Conservation (phyloP, 2,888 invertebrate genomes). For the Stenoptilia bipunctidactyla region DNA sequence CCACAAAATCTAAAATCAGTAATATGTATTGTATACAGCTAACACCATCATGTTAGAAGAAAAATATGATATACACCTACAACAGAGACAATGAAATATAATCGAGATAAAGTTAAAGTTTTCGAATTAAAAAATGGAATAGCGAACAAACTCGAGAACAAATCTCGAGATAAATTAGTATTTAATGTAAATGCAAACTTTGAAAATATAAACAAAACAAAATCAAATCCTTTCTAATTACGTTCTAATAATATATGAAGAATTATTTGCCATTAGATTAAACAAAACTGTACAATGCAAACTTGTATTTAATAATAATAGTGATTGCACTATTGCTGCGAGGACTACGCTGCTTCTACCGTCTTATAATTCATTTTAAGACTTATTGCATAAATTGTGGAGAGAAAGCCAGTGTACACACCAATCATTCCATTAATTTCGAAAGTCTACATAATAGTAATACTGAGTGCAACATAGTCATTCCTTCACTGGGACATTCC, state of each 20-base stretch:
- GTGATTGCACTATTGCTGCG: slow-evolving; percentile 70
- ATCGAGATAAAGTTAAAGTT: slow-evolving; percentile 10
- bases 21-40: slow-evolving; percentile 17
- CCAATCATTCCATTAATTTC: slow-evolving; percentile 45
- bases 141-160: not conserved
- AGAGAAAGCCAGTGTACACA: slow-evolving; percentile 30
- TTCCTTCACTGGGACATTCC: slow-evolving; percentile 48
- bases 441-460: slow-evolving; percentile 53
- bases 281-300: slow-evolving; percentile 69
- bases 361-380: slow-evolving; percentile 32
- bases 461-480: slow-evolving; percentile 60
- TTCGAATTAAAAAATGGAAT: not conserved
- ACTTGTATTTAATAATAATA: slow-evolving; percentile 52
- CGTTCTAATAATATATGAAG: slow-evolving; percentile 54
- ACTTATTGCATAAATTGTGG: slow-evolving; percentile 24
- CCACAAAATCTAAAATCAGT: slow-evolving; percentile 36
- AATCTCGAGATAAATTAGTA: slow-evolving; percentile 8
- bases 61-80: slow-evolving; percentile 5
- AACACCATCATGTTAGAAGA: not conserved
- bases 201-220: slow-evolving; percentile 53
- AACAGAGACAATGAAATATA: slow-evolving; percentile 17
- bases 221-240: slow-evolving; percentile 54
- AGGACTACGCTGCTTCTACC: slow-evolving; percentile 64
- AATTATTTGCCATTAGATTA: slow-evolving; percentile 58
- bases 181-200: slow-evolving; percentile 28